Evolutionary conservation across 2,888 invertebrate species (phyloP), one percentile per base, ranked within the genome.

Genomic region (Meandrusa payeni): DNA sequence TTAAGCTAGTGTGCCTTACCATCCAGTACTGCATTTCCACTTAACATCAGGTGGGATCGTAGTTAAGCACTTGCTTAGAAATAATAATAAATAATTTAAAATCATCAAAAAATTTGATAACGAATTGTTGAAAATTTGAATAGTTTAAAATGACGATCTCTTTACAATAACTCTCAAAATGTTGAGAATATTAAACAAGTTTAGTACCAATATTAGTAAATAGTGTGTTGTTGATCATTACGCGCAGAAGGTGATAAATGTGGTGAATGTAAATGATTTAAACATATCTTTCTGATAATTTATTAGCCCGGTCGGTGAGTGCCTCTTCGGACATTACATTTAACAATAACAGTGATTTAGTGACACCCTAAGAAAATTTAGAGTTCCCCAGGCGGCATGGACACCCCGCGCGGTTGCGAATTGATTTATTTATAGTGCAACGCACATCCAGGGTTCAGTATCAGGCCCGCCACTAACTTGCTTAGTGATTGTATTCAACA

Each of bases 271-370:
- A 13, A n/a, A 5, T 28, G 32, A 38, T 33, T 27, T 33, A 38
- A 38, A 32, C 32, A 38, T 31, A 32, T 38, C 26, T 38, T 27
- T 20, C 4, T 10, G 33, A 27, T 23, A 33, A 39, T 23, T 39
- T 44, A 44, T 33, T 44, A 17, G 13, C 22, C 12, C 12, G 4
- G 38, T 38, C 33, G 49, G 47, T 40, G 46, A 50, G 41, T 47
- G 44, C 45, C 50, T 55, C 41, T 51, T 54, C 54, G 55, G 56
- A 57, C 58, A 55, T 59, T 67, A 64, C 65, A 69, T 72, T 72
- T 65, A 72, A 72, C 77, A 75, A 76, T 79, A 80, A 79, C 73
- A 42, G 67, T 80, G 79, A 80, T 80, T 79, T 80, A 80, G 64
- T 69, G 71, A 67, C 70, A 68, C 73, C 73, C 69, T 71, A 58